Base-by-base conservation (phyloP, 2,888 invertebrate genomes). In the Strigamia crassipes region DNA sequence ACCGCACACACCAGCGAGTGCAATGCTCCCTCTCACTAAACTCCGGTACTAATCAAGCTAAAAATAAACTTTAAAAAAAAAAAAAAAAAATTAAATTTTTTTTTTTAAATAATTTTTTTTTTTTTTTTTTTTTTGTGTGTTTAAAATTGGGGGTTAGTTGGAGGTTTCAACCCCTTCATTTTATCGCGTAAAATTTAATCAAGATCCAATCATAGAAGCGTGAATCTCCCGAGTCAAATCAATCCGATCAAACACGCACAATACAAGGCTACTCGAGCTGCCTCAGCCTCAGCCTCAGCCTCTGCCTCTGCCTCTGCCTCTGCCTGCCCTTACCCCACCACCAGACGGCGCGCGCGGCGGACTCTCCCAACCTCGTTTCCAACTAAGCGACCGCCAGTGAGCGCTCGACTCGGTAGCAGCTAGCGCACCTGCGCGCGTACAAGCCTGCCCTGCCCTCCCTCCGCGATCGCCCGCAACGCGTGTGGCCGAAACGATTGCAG, bases 401-500 rank as follows among this genome's bases (percentile, higher is more conserved):
- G 80, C 80, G 80, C 80, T 31, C 31, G 80, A 80, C 42, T 80
- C 80, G 80, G 80, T 80, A 41, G 80, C 80, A 80, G 80, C 80
- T n/a, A 51, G 80, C 80, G 80, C 80, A 80, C 80, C 80, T 80
- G 80, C 80, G 80, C 80, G 41, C 80, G 80, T 51, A 51, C 80
- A 80, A 51, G 46, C 80, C 80, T 51, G 80, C 80, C 80, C 46
- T 51, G 80, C 46, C 51, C 51, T 42, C 46, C 80, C 31, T 51
- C 80, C 80, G 80, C 42, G 51, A 80, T n/a, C 80, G 31, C 80
- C 31, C 80, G 51, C 51, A 80, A 42, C 46, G 80, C 80, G 80
- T 78, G 78, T 42, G 78, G 78, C 78, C 42, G 41, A 78, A 78
- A 38, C 78, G 41, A 42, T 78, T 42, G 73, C 73, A 73, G 73